phyloP scores from a whole-genome alignment of 2,888 invertebrate genomes.

The Calameuta idolon region DNA sequence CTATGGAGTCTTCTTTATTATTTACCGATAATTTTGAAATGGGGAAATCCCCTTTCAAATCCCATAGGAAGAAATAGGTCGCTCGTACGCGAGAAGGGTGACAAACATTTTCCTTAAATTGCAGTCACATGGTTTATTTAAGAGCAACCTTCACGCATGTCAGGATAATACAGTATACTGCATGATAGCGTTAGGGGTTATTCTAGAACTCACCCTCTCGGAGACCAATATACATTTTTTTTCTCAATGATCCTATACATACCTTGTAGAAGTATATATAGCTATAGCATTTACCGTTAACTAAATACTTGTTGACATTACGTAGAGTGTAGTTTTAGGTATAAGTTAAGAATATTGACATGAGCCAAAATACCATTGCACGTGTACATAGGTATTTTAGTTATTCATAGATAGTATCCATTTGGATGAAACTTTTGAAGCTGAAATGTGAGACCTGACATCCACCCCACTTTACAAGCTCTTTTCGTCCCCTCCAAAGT shows the following conservation, averaged over 20 bases:
- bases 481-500: background rate
- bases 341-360: background rate
- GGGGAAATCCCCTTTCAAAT: background rate
- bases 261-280: too few relatives aligned
- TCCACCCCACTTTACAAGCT: background rate
- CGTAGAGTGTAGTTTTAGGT: background rate
- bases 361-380: background rate
- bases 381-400: background rate
- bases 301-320: background rate
- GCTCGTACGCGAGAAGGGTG: background rate
- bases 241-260: too few relatives aligned
- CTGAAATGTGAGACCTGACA: background rate
- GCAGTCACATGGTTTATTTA: background rate
- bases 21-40: background rate
- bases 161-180: background rate
- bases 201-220: background rate
- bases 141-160: background rate
- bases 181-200: background rate
- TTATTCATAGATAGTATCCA: background rate
- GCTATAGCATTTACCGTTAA: background rate
- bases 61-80: background rate
- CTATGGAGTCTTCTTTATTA: background rate
- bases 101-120: background rate
- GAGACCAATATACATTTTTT: too few relatives aligned
- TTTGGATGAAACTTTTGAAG: background rate